Evolutionary conservation across 1,140 invertebrate species (phyloP), one percentile per base, ranked within the genome.

Genomic region (Aphidius ervi): DNA sequence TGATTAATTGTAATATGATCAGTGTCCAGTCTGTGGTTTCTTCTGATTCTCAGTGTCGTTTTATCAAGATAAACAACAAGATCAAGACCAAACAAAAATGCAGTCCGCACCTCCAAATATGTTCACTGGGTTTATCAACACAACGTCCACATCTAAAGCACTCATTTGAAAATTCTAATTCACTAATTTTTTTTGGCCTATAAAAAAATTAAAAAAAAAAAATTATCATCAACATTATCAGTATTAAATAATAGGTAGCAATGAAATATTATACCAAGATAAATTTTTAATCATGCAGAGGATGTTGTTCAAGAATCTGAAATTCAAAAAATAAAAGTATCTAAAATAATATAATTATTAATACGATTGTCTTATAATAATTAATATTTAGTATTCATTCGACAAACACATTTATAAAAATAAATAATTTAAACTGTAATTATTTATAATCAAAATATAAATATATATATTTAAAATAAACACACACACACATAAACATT

Each of bases 71-170:
- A 84, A 58, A 90, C 82, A 20, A 91, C 81, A 23, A 91, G 70
- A 76, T 91, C 88, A 54, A 91, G 73, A 9, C 89, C 89, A 73
- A 87, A 90, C 67, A 88, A 87, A 67, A 88, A 91, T 23, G 89
- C 88, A 6, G 88, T 89, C 89, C 89, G n/a, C n/a, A 91, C 63
- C 88, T 78, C 89, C 89, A 91, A 62, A 87, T 85, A 65, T 89
- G 87, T 72, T 88, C 84, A 5, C 84, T 83, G 6, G 82, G 81
- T 63, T 80, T 79, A 0, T 80, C 74, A 3, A 90, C 72, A 40
- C 85, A 79, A 58, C 88, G 78, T 7, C 87, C 89, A 70, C 87
- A 90, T 20, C 87, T 80, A 64, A 87, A 81, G 66, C 84, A 85
- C 43, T 82, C 78, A 23, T 78, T 72, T 5, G 82, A 73, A 68